Evolutionary conservation across 2,888 invertebrate genomes (phyloP).

Genomic region (Pinctada fucata): DNA sequence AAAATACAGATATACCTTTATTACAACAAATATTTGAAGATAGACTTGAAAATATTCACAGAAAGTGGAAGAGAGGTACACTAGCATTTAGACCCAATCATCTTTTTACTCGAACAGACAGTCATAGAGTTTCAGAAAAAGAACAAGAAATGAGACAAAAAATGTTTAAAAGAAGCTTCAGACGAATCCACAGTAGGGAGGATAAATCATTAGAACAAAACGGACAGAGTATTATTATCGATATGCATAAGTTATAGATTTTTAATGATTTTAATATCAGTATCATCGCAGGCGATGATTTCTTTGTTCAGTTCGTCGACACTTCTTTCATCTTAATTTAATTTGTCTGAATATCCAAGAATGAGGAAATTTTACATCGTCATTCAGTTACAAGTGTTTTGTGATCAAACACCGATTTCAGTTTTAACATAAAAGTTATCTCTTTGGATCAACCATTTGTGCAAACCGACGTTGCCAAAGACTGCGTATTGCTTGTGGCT

Average conservation of each 20-base stretch:
- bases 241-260: constrained; percentile 8
- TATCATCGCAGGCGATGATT: not conserved
- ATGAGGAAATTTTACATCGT: no score
- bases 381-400: no score
- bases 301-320: not conserved
- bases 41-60: constrained; percentile 63
- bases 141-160: constrained; percentile 55
- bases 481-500: not conserved
- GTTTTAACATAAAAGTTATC: not conserved
- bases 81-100: constrained; percentile 46
- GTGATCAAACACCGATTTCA: not conserved
- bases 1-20: constrained; percentile 55
- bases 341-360: not conserved
- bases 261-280: not conserved
- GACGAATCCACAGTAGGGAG: constrained; percentile 34
- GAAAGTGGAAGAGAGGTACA: constrained; percentile 59
- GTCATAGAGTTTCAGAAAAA: constrained; percentile 50
- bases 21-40: constrained; percentile 69
- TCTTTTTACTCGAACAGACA: constrained; percentile 52
- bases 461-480: constrained; percentile 3
- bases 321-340: not conserved
- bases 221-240: constrained; percentile 8
- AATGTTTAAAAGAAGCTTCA: constrained; percentile 63
- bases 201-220: not conserved
- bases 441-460: not conserved